Percentiles rank a stretch among this genome's conserved stretches.
Evolutionary conservation across 2,797 vertebrate species (phyloP).

Genomic region (Premnoplex brunnescens): DNA sequence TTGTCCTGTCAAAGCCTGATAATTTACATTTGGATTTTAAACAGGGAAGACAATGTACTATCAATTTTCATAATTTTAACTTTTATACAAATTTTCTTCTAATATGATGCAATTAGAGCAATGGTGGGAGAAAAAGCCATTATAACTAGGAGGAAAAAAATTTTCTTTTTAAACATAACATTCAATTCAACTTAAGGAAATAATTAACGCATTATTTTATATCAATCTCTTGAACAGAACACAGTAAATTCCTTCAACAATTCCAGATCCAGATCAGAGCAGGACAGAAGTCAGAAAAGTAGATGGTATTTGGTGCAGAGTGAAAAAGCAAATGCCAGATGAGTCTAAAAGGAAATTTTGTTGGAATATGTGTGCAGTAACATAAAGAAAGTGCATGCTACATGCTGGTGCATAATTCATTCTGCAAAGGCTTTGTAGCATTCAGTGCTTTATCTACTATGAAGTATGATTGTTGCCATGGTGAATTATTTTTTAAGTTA

Average conservation of each 20-base stretch:
- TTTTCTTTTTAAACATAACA: not conserved
- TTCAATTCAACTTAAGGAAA: not conserved
- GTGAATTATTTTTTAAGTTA: conserved; percentile 76
- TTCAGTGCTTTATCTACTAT: conserved; percentile 64
- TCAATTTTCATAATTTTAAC: not conserved
- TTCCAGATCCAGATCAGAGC: not conserved
- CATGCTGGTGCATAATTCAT: conserved; percentile 35
- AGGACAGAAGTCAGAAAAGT: not conserved
- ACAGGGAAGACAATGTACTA: not conserved
- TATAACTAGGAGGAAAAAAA: not conserved
- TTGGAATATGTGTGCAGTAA: not conserved
- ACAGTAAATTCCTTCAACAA: not conserved
- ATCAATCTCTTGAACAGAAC: not conserved
- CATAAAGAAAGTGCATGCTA: not conserved
- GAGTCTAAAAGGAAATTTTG: conserved; percentile 8
- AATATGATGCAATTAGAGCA: not conserved
- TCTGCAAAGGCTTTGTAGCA: conserved; percentile 41
- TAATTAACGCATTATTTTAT: not conserved
- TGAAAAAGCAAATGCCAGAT: not conserved
- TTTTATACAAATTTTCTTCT: not conserved
- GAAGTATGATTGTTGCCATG: conserved; percentile 79
- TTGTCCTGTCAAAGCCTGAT: not conserved
- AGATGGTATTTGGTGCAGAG: not conserved
- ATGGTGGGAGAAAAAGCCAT: not conserved
- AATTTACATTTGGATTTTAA: not conserved